Base-by-base conservation (phyloP, 2,113 vertebrate species). In the Grammomys surdaster region DNA sequence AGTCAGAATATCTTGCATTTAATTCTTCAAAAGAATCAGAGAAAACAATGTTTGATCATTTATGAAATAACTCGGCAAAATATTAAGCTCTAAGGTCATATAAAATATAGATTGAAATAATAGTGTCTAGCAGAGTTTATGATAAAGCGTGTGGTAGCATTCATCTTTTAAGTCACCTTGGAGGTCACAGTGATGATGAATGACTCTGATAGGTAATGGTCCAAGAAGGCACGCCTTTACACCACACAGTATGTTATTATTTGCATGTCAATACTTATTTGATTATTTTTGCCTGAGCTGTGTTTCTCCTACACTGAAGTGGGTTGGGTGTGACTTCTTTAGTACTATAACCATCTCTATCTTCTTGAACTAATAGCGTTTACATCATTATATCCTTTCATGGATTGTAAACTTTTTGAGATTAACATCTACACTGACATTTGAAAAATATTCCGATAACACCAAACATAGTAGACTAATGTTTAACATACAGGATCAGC, bases 11-110 rank as follows among this genome's bases (percentile, higher is more conserved):
- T 51, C 65, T 48, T 48, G 84, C 51, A 48, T 63, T 69, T 43
- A 93, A 60, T 60, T 92, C 3, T 56, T 84, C 7, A 54, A 81
- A 93, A 96, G 73, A 80, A 92, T 58, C 40, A 46, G 33, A 84
- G 54, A 90, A 89, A 93, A 46, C 10, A 46, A 90, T 70, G 91
- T 72, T 46, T 89, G 78, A 65, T 90, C 13, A 80, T 60, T 84
- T 93, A 75, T 76, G 54, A 20, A 36, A 73, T 33, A 63, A 48
- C 65, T 82, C 20, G 31, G 11, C 43, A 82, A 56, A 43, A 63
- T 80, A 86, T 75, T 90, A 96, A 90, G 94, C 72, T 77, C 7
- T 60, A 88, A 94, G 36, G 51, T 43, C 69, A 88, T 73, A 60
- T 63, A 86, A 94, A 88, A 43, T 17, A 26, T 36, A 76, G 80